Conservation (phyloP, 2,113 vertebrate species). For the Psettodes erumei region DNA sequence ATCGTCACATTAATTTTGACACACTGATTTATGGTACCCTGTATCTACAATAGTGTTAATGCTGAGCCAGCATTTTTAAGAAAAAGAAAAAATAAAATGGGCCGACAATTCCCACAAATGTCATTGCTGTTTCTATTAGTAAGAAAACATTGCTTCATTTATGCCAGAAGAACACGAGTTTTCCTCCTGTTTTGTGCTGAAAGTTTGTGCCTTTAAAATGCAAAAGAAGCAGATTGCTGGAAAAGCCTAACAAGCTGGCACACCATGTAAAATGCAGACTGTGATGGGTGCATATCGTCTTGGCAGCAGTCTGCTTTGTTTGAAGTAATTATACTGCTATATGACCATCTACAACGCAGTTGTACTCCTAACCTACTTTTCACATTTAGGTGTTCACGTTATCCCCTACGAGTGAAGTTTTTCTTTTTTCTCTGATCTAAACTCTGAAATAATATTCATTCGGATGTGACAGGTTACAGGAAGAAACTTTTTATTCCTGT, state of each 20-base stretch:
- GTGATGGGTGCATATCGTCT: not conserved
- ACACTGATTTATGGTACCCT: not conserved
- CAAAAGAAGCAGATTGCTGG: slow-evolving; percentile 6
- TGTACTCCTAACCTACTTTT: not conserved
- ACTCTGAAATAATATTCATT: slow-evolving; percentile 39
- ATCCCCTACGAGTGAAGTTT: slow-evolving; percentile 5
- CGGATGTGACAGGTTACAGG: slow-evolving; percentile 28
- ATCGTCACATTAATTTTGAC: not conserved
- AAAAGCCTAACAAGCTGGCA: slow-evolving; percentile 8
- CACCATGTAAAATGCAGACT: not conserved
- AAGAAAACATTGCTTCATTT: not conserved
- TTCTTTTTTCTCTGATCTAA: slow-evolving; percentile 1
- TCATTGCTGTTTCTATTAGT: not conserved
- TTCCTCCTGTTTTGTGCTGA: not conserved
- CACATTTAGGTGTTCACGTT: not conserved
- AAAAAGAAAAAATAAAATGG: too few species aligned
- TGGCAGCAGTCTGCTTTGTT: slow-evolving; percentile 9
- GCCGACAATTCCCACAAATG: not conserved
- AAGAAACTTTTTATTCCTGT: slow-evolving; percentile 46
- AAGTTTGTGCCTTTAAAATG: not conserved
- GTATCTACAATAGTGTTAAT: not conserved
- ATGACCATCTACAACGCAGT: not conserved
- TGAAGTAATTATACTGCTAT: slow-evolving; percentile 1
- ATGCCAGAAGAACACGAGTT: not conserved
- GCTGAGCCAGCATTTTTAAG: not conserved